These are phyloP conservation scores for Stegodyphus dumicola DNA, from an alignment of 1,140 invertebrate genomes.

Conservation along the genomic window DNA sequence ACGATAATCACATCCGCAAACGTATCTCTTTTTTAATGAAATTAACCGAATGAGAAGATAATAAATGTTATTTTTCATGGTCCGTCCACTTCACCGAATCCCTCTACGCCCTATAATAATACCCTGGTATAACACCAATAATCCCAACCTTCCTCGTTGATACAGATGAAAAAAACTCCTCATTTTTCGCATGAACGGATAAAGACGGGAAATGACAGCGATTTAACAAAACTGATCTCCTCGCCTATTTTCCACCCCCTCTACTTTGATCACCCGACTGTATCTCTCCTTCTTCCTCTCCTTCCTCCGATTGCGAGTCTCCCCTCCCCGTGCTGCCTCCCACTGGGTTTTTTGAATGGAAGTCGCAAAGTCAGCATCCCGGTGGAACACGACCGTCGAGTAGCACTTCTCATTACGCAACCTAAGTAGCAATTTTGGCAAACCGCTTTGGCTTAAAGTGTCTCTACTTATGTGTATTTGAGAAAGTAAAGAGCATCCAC, in stretches of 20 bases:
- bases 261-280: neutral
- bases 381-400: too few relatives aligned
- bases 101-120: too few relatives aligned
- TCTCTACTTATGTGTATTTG: neutral
- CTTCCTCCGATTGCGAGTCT: neutral
- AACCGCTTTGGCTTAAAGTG: neutral
- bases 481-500: neutral
- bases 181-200: conserved; percentile 25
- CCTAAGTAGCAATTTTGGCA: too few relatives aligned
- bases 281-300: neutral
- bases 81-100: too few relatives aligned
- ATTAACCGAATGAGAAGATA: too few relatives aligned
- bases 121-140: too few relatives aligned
- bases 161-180: neutral
- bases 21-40: too few relatives aligned
- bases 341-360: neutral
- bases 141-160: neutral
- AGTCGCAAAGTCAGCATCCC: conserved; percentile 4
- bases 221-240: conserved; percentile 31
- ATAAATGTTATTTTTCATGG: too few relatives aligned
- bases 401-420: too few relatives aligned
- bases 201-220: conserved; percentile 27
- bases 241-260: conserved; percentile 7
- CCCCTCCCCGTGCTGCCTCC: too few relatives aligned
- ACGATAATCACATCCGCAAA: too few relatives aligned